Evolutionary conservation across 92 coral and sea anemone genomes (phyloP).

Genomic region (Scolanthus callimorphus): DNA sequence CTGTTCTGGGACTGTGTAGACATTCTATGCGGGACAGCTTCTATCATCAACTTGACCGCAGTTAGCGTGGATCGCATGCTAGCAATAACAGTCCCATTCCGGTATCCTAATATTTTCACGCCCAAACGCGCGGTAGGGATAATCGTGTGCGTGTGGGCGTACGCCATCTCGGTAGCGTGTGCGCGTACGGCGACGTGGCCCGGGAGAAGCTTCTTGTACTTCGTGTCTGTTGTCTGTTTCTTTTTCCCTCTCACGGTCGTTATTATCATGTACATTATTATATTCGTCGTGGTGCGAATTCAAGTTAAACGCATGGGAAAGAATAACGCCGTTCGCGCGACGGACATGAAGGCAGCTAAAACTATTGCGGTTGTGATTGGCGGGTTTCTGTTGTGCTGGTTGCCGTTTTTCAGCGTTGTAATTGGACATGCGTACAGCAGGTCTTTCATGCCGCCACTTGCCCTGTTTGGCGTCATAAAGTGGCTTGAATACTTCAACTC

Average conservation of each 20-base stretch:
- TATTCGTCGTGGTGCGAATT: constrained; percentile 66
- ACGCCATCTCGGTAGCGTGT: constrained; percentile 52
- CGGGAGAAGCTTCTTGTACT: constrained; percentile 43
- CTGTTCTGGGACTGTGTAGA: constrained; percentile 81
- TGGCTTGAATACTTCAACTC: constrained; percentile 81
- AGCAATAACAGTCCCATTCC: constrained; percentile 73
- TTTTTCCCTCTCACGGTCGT: constrained; percentile 63
- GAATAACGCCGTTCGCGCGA: constrained; percentile 47
- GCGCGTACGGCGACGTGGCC: constrained; percentile 55
- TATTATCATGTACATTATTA: constrained; percentile 68
- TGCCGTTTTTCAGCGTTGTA: constrained; percentile 70
- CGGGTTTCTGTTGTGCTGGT: constrained; percentile 68
- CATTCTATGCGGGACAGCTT: constrained; percentile 78
- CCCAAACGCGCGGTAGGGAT: constrained; percentile 46
- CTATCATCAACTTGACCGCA: constrained; percentile 82
- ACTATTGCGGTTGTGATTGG: constrained; percentile 83
- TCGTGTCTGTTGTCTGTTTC: constrained; percentile 56
- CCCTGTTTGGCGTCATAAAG: constrained; percentile 51
- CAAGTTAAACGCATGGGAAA: constrained; percentile 59
- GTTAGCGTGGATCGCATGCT: constrained; percentile 75
- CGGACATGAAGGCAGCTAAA: constrained; percentile 81
- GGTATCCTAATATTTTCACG: constrained; percentile 56
- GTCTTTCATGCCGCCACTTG: constrained; percentile 33
- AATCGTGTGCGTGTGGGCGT: constrained; percentile 65
- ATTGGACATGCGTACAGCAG: constrained; percentile 50